Evolutionary conservation across 2,113 vertebrate genomes (phyloP).

Genomic region (Edolisoma coerulescens): DNA sequence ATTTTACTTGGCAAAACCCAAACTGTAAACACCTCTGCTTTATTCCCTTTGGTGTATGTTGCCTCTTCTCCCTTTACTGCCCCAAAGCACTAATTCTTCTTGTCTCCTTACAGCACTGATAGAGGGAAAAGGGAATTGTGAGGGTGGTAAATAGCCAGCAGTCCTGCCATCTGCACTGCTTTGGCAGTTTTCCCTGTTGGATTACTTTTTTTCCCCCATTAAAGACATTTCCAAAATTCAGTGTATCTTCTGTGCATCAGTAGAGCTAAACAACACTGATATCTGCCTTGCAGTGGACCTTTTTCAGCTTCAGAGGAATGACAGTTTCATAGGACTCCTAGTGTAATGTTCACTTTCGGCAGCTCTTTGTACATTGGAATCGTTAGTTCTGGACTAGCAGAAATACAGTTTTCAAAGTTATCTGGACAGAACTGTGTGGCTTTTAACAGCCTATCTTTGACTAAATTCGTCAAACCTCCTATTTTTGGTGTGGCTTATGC

Average conservation of each 20-base stretch:
- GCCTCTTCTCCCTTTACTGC: not conserved
- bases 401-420: slow-evolving; percentile 6
- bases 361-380: not conserved
- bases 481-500: not conserved
- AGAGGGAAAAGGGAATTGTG: not conserved
- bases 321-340: not conserved
- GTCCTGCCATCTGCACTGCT: not conserved
- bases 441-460: not conserved
- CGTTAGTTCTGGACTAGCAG: not conserved
- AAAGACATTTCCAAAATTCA: not conserved
- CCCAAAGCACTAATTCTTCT: not conserved
- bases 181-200: not conserved
- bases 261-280: not conserved
- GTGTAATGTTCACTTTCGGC: not conserved
- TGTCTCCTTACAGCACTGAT: not conserved
- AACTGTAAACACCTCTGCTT: not conserved
- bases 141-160: not conserved
- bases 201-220: not conserved
- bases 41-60: not conserved
- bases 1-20: not conserved
- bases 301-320: not conserved
- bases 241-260: not conserved
- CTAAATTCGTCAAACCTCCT: not conserved
- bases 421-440: not conserved
- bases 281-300: not conserved